Conservation (phyloP, 1,140 invertebrate genomes). For the Plectrocnemia conspersa region DNA sequence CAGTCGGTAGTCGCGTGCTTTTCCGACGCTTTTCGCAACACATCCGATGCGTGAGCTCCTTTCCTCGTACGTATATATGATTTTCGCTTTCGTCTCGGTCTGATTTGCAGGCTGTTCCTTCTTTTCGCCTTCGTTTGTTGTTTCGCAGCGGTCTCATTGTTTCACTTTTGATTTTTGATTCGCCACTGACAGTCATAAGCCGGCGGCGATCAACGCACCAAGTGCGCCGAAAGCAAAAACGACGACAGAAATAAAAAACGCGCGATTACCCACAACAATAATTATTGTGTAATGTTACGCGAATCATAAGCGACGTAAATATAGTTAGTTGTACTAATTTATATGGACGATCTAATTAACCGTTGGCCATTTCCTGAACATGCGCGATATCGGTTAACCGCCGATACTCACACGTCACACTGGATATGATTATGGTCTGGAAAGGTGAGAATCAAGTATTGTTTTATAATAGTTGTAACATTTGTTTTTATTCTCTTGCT, state of each 20-base stretch:
- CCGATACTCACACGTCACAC: slow-evolving; percentile 11
- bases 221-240: too few species aligned
- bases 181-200: slow-evolving; percentile 26
- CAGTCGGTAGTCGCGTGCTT: slow-evolving; percentile 13
- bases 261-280: too few species aligned
- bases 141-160: slow-evolving; percentile 27
- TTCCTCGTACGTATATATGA: background rate
- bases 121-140: slow-evolving; percentile 17
- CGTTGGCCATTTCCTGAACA: slow-evolving; percentile 17
- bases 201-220: too few species aligned
- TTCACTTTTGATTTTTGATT: slow-evolving; percentile 34
- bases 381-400: slow-evolving; percentile 30
- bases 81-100: slow-evolving; percentile 31
- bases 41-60: too few species aligned
- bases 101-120: slow-evolving; percentile 23
- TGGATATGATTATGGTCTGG: slow-evolving; percentile 35
- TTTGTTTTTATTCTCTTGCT: slow-evolving; percentile 6
- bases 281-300: too few species aligned
- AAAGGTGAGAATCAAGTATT: slow-evolving; percentile 23
- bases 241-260: too few species aligned
- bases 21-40: too few species aligned
- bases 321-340: background rate
- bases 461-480: background rate
- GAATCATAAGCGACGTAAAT: background rate
- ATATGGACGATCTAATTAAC: too few species aligned